phyloP scores from a whole-genome alignment of 2,113 vertebrate species.

The Falcunculus frontatus region DNA sequence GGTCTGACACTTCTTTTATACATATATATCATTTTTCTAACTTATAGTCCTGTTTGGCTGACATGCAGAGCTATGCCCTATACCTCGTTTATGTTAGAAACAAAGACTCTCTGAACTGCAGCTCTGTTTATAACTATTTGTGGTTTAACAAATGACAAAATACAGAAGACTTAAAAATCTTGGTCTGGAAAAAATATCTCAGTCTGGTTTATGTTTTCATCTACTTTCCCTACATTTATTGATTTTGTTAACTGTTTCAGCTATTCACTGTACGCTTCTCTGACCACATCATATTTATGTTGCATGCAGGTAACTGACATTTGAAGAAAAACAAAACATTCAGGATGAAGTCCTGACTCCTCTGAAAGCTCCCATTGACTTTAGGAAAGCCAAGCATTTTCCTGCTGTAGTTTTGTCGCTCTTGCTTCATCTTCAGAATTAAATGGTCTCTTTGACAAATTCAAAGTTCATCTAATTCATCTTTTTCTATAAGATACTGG shows the following conservation, averaged over 20 bases:
- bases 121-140: constrained; percentile 67
- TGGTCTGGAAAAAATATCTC: constrained; percentile 67
- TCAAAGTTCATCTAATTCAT: background rate
- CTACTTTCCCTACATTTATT: constrained; percentile 55
- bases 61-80: constrained; percentile 55
- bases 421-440: background rate
- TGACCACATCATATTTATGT: constrained; percentile 6
- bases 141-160: constrained; percentile 76
- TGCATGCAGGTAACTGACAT: constrained; percentile 39
- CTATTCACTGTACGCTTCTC: constrained; percentile 4
- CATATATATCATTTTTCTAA: constrained; percentile 65
- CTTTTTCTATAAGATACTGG: background rate
- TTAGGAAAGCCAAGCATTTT: background rate
- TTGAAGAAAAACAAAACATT: constrained; percentile 31
- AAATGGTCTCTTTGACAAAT: background rate
- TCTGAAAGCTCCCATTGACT: constrained; percentile 22
- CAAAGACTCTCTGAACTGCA: constrained; percentile 61
- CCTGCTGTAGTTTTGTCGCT: background rate
- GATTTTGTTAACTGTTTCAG: constrained; percentile 68
- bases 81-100: constrained; percentile 74
- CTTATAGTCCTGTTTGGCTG: constrained; percentile 45
- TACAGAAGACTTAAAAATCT: constrained; percentile 74
- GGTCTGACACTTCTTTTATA: constrained; percentile 65
- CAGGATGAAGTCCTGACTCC: background rate
- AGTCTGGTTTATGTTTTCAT: constrained; percentile 73